phyloP scores from a whole-genome alignment of 2,113 vertebrate species.

The Zapus hudsonius region DNA sequence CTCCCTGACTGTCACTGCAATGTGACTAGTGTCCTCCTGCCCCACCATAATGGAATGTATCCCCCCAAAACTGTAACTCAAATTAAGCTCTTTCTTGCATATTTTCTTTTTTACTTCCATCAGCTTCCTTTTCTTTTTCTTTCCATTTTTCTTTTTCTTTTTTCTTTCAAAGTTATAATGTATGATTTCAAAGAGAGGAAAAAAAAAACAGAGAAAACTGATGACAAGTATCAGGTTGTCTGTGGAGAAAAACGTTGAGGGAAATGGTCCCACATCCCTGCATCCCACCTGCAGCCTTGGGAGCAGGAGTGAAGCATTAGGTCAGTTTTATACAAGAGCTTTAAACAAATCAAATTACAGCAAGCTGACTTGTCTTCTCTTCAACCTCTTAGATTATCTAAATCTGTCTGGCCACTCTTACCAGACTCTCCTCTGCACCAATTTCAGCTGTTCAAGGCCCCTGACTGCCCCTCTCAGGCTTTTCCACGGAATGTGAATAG shows the following conservation, averaged over 20 bases:
- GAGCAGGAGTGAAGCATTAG: conserved; percentile 77
- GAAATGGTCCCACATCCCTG: conserved; percentile 71
- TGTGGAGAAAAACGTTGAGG: conserved; percentile 75
- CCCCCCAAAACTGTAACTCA: too few relatives aligned
- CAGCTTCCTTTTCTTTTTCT: too few relatives aligned
- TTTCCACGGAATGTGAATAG: conserved; percentile 67
- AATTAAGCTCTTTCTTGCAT: too few relatives aligned
- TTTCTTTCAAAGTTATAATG: conserved; percentile 81
- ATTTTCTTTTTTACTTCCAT: too few relatives aligned
- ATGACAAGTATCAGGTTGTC: conserved; percentile 66
- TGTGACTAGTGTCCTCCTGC: too few relatives aligned
- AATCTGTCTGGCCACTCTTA: conserved; percentile 53
- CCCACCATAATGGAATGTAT: too few relatives aligned
- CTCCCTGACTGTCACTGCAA: too few relatives aligned
- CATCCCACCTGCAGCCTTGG: conserved; percentile 71
- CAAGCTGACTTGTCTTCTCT: conserved; percentile 77
- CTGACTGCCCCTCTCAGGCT: conserved; percentile 61
- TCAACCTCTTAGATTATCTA: conserved; percentile 63
- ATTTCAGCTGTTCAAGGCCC: conserved; percentile 47
- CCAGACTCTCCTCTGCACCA: conserved; percentile 68
- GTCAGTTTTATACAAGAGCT: conserved; percentile 81
- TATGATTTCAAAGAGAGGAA: conserved; percentile 69
- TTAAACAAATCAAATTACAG: conserved; percentile 81
- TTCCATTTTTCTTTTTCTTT: neutral
- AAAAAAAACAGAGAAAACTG: conserved; percentile 15